phyloP scores from a whole-genome alignment of 2,888 invertebrate species.

The Torymus aiolomorphi region DNA sequence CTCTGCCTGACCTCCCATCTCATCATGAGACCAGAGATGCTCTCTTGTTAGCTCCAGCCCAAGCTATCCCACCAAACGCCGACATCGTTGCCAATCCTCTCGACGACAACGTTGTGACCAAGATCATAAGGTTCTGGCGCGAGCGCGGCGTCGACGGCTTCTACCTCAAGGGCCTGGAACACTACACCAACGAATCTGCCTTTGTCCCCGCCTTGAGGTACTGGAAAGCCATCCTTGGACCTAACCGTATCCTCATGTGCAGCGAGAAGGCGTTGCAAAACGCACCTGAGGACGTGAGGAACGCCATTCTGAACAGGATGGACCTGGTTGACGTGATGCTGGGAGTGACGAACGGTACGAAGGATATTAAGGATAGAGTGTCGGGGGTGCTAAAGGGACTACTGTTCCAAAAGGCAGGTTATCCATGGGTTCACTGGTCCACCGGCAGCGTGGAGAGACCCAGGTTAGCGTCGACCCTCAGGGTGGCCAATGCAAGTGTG shows the following conservation, averaged over 20 bases:
- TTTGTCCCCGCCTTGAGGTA: slow-evolving; percentile 79
- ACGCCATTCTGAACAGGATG: slow-evolving; percentile 81
- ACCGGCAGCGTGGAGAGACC: slow-evolving; percentile 81
- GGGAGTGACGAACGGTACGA: slow-evolving; percentile 79
- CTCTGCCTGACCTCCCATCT: slow-evolving; percentile 57
- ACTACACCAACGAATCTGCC: slow-evolving; percentile 79
- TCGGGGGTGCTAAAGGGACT: slow-evolving; percentile 78
- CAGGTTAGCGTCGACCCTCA: slow-evolving; percentile 78
- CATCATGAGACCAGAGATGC: slow-evolving; percentile 61
- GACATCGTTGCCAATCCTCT: not conserved
- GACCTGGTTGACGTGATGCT: slow-evolving; percentile 85
- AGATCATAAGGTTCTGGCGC: slow-evolving; percentile 83
- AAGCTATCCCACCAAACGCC: slow-evolving; percentile 14
- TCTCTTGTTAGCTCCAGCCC: slow-evolving; percentile 58
- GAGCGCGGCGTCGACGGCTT: slow-evolving; percentile 91
- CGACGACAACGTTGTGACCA: slow-evolving; percentile 75
- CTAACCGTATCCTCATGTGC: slow-evolving; percentile 82
- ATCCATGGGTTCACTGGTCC: slow-evolving; percentile 90
- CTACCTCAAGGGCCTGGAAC: slow-evolving; percentile 88
- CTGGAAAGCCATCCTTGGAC: slow-evolving; percentile 84
- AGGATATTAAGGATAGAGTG: slow-evolving; percentile 79
- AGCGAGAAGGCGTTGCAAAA: slow-evolving; percentile 79
- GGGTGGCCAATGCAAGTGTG: slow-evolving; percentile 80
- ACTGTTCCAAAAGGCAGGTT: slow-evolving; percentile 80
- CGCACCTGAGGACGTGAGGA: slow-evolving; percentile 76